Evolutionary conservation across 2,888 invertebrate species (phyloP).

Genomic region (Rhimphoctona megacephalus): DNA sequence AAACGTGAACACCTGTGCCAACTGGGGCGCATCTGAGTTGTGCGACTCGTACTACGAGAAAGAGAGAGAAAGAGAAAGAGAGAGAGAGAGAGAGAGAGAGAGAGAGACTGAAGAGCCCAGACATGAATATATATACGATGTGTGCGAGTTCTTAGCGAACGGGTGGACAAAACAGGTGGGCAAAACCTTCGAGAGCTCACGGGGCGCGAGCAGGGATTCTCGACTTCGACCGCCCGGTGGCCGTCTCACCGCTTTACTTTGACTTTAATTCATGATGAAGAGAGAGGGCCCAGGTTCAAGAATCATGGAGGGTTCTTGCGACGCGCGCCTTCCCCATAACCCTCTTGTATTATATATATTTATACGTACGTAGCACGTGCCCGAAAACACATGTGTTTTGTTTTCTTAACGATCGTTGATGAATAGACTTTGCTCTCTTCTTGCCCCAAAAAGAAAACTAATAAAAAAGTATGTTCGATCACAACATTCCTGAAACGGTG

Average conservation of each 20-base stretch:
- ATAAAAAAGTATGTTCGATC: slow-evolving; percentile 51
- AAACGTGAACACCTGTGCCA: slow-evolving; percentile 83
- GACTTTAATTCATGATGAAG: slow-evolving; percentile 58
- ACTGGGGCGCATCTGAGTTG: slow-evolving; percentile 82
- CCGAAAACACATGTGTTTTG: slow-evolving; percentile 19
- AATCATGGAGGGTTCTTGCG: slow-evolving; percentile 50
- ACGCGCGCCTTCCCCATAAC: slow-evolving; percentile 59
- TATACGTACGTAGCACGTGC: slow-evolving; percentile 46
- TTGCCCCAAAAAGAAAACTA: slow-evolving; percentile 31
- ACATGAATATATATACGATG: slow-evolving; percentile 29
- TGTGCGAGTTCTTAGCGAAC: slow-evolving; percentile 73
- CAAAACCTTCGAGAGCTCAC: slow-evolving; percentile 53
- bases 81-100: slow-evolving; percentile 15
- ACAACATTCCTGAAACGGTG: slow-evolving; percentile 1
- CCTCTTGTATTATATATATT: slow-evolving; percentile 26
- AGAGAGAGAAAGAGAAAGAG: slow-evolving; percentile 2
- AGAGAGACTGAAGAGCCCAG: slow-evolving; percentile 15
- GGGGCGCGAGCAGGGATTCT: slow-evolving; percentile 78
- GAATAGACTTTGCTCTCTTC: slow-evolving; percentile 25
- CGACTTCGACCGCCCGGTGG: slow-evolving; percentile 70
- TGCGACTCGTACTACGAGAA: slow-evolving; percentile 72
- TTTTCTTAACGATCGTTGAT: slow-evolving; percentile 43
- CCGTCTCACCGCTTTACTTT: slow-evolving; percentile 58
- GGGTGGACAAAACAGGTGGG: slow-evolving; percentile 84
- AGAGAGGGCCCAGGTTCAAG: slow-evolving; percentile 29